A percentile compares a stretch with the other conserved stretches of the same genome.
These are phyloP conservation scores for Rousettus madagascariensis DNA, from an alignment of 2,797 vertebrate species.

Conservation along the genomic window DNA sequence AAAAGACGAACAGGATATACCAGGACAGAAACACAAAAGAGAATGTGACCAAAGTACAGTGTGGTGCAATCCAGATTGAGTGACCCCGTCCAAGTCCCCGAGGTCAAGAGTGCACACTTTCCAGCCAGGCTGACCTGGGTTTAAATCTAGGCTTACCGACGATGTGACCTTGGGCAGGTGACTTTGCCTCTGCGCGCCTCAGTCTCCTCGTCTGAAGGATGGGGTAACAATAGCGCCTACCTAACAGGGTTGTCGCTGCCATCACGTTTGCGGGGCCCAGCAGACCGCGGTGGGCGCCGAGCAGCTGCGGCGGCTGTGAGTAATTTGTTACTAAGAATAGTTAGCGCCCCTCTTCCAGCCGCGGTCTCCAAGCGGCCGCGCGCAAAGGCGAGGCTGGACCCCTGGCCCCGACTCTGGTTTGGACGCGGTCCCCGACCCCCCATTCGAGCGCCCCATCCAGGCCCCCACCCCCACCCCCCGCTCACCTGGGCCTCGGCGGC, in stretches of 20 bases:
- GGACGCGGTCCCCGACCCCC: background rate
- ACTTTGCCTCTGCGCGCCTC: slow-evolving; percentile 68
- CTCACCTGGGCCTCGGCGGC: slow-evolving; percentile 90
- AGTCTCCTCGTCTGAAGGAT: slow-evolving; percentile 73
- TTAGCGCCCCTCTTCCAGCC: slow-evolving; percentile 71
- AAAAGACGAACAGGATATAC: background rate
- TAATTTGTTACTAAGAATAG: slow-evolving; percentile 79
- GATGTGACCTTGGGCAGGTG: slow-evolving; percentile 76
- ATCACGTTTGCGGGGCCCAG: slow-evolving; percentile 61
- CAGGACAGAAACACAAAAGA: slow-evolving; percentile 13
- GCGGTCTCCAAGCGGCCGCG: background rate
- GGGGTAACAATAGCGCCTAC: slow-evolving; percentile 67
- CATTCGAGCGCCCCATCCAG: background rate
- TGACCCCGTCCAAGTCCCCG: background rate
- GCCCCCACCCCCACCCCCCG: slow-evolving; percentile 51
- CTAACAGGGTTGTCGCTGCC: slow-evolving; percentile 62
- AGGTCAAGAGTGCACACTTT: slow-evolving; percentile 42
- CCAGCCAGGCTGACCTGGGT: slow-evolving; percentile 22
- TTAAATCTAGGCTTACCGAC: slow-evolving; percentile 57
- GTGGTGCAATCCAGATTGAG: background rate
- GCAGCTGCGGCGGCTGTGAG: slow-evolving; percentile 71
- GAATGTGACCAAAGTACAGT: background rate
- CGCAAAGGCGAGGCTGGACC: slow-evolving; percentile 31
- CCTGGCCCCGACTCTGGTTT: background rate
- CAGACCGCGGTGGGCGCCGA: slow-evolving; percentile 63